phyloP scores from a whole-genome alignment of 1,140 invertebrate genomes.

The Neoseiulus cucumeris region DNA sequence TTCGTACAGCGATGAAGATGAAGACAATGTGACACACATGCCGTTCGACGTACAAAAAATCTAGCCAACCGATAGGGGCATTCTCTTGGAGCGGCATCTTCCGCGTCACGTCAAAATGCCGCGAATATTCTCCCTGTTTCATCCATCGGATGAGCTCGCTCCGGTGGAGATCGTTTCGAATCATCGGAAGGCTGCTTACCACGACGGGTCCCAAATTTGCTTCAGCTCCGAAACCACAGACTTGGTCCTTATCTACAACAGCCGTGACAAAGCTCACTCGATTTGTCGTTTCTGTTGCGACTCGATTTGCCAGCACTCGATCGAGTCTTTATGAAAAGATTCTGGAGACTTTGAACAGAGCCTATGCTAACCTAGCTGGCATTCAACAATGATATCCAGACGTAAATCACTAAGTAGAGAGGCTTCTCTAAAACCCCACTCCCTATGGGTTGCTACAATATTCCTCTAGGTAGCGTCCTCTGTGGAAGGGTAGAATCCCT shows the following conservation, averaged over 20 bases:
- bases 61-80: conserved; percentile 54
- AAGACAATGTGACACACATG: not conserved
- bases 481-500: no score
- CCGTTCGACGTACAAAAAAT: conserved; percentile 32
- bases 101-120: conserved; percentile 24
- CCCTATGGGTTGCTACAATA: no score
- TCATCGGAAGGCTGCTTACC: not conserved
- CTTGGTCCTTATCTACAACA: not conserved
- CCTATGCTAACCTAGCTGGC: no score
- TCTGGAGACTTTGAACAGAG: no score
- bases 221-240: not conserved
- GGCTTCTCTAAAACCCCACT: no score
- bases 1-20: not conserved
- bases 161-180: conserved; percentile 35
- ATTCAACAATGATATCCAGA: no score
- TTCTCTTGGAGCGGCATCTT: conserved; percentile 40
- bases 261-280: not conserved
- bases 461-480: no score
- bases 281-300: not conserved
- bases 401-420: no score
- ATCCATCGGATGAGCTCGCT: conserved; percentile 67
- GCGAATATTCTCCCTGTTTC: conserved; percentile 53
- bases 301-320: no score
- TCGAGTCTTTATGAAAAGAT: no score
- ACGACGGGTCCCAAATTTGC: not conserved